Percentiles rank a stretch among this genome's conserved stretches.
phyloP scores from a whole-genome alignment of 2,888 invertebrate species.

The Timema podura region DNA sequence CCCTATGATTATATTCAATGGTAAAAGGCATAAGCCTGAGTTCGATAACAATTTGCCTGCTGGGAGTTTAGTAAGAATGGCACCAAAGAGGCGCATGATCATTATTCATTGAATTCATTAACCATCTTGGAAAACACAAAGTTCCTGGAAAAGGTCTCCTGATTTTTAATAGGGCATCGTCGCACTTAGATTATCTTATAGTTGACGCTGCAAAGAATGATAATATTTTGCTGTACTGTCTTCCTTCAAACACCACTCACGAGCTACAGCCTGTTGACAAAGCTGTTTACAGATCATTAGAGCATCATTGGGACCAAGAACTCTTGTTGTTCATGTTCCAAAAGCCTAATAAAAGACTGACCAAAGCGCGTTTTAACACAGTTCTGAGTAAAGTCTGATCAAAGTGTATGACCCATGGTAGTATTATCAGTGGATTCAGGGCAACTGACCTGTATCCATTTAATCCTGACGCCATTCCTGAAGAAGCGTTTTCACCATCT shows the following conservation, averaged over 20 bases:
- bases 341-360: slow-evolving; percentile 29
- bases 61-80: not conserved
- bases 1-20: not conserved
- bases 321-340: slow-evolving; percentile 26
- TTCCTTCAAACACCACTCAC: slow-evolving; percentile 19
- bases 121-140: slow-evolving; percentile 3
- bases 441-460: slow-evolving; percentile 11
- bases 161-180: not conserved
- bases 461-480: not conserved
- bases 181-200: slow-evolving; percentile 21
- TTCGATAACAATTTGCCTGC: not conserved
- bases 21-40: not conserved
- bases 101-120: not conserved
- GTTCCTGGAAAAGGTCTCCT: not conserved
- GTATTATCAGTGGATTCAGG: slow-evolving; percentile 4
- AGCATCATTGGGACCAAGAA: slow-evolving; percentile 33
- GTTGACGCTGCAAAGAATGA: slow-evolving; percentile 7
- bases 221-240: slow-evolving; percentile 8
- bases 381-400: slow-evolving; percentile 34
- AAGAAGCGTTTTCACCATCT: slow-evolving; percentile 8
- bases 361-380: slow-evolving; percentile 30
- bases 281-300: slow-evolving; percentile 25
- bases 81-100: not conserved
- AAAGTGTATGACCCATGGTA: slow-evolving; percentile 8
- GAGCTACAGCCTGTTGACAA: slow-evolving; percentile 21